Evolutionary conservation across 2,888 invertebrate genomes (phyloP), one percentile per base, ranked within the genome.

Genomic region (Ennomos quercinarius): DNA sequence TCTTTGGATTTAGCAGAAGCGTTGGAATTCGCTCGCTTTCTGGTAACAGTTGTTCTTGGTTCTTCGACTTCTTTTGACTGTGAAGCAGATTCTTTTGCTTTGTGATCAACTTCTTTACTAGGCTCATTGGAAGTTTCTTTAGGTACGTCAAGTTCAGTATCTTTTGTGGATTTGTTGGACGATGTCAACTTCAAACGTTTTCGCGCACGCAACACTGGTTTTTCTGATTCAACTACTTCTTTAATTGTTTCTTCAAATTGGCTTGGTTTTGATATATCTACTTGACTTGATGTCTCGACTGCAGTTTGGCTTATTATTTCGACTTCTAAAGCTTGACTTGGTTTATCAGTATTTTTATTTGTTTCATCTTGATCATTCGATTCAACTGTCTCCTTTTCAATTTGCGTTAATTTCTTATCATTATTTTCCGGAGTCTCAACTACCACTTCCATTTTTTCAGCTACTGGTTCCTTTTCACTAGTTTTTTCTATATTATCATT

Each of bases 181-280:
- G 81, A 71, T 9, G 73, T 76, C 1, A 83, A 83, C 61, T 73
- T 74, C 0, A 67, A 64, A 5, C 77, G 75, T 67, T 77, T 79
- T n/a, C 73, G 70, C 40, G 66, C 47, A 17, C 67, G 73, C 5
- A 52, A 52, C 34, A 63, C 59, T 39, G 57, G 55, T 46, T 57
- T 50, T 13, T 46, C 39, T 41, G 45, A 9, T 57, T 56, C 60
- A 9, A 11, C 2, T 13, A 9, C n/a, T 39, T 53, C 58, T 53
- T 46, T 41, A 10, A 6, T 27, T n/a, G 34, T 41, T 12, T 17
- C 48, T 44, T 45, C n/a, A 34, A n/a, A 11, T 49, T 52, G 11
- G 10, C 17, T 36, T 36, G 36, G 11, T 47, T 43, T 47, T 8
- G 38, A 17, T 5, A 37, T 39, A 10, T 45, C 36, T 8, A 13